Conservation (phyloP, 1,140 invertebrate species). For the Oryzaephilus surinamensis region DNA sequence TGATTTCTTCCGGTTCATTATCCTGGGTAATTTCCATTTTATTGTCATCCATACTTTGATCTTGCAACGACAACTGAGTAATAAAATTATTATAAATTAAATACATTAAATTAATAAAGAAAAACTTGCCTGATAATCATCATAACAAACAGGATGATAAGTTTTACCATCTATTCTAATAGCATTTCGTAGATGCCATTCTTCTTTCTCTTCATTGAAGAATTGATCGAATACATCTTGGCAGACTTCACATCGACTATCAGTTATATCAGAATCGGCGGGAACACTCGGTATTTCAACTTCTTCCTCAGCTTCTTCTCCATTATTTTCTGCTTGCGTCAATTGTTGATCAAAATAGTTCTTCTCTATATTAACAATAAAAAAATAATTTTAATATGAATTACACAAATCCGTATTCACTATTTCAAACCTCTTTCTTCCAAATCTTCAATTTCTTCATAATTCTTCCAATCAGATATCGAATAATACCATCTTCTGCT, state of each 20-base stretch:
- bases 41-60: slow-evolving; percentile 18
- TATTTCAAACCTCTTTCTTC: slow-evolving; percentile 72
- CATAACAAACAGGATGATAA: slow-evolving; percentile 85
- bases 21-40: slow-evolving; percentile 8
- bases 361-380: too few relatives aligned
- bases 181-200: slow-evolving; percentile 86
- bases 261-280: slow-evolving; percentile 44
- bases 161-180: slow-evolving; percentile 64
- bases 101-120: too few relatives aligned
- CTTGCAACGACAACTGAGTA: slow-evolving; percentile 30
- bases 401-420: too few relatives aligned
- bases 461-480: slow-evolving; percentile 85
- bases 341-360: slow-evolving; percentile 76
- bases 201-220: slow-evolving; percentile 91
- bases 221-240: slow-evolving; percentile 86
- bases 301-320: slow-evolving; percentile 40
- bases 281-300: slow-evolving; percentile 49
- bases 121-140: slow-evolving; percentile 75
- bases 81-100: slow-evolving; percentile 4
- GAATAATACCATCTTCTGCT: slow-evolving; percentile 84
- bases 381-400: too few relatives aligned
- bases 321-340: slow-evolving; percentile 36
- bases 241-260: slow-evolving; percentile 74
- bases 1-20: slow-evolving; percentile 11
- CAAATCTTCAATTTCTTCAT: slow-evolving; percentile 86